Base-by-base conservation (phyloP, 2,113 vertebrate species). In the Cyprinus carpio region DNA sequence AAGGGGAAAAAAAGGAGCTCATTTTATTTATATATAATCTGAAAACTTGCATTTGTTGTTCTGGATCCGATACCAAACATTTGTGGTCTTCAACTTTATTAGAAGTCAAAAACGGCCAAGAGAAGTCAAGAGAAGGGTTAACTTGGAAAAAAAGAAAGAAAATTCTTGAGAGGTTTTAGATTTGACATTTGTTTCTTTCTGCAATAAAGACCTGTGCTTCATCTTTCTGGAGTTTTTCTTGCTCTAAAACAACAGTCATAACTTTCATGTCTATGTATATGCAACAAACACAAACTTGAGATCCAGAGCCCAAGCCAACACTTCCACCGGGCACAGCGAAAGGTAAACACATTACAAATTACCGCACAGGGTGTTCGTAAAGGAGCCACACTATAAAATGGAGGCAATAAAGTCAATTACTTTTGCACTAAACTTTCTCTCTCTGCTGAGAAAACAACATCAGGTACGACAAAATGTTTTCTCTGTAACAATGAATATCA, bases 401-500 rank as follows among this genome's bases (percentile, higher is more conserved):
- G 71, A 75, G 78, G 85, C 84, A 86, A 90, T 90, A 92, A 87
- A 88, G 85, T 85, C 80, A 40, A 87, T 79, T 88, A 75, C 83
- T 88, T 85, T 86, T 60, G 46, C 75, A 91, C 91, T 87, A 90
- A 93, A 93, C 81, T 64, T 77, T 90, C 88, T 87, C 89, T 91
- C 86, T 54, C 72, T 31, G 69, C 71, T 87, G 85, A 72, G 90
- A 86, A 94, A 94, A 93, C 92, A 93, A 88, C 94, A 94, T 86
- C 87, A 87, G 93, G 94, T 93, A 90, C 89, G 86, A 87, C 87
- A 87, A 92, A 93, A 90, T 90, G 87, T 91, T 89, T 92, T 90
- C 87, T 90, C 89, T 83, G 82, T 90, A 90, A 83, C 89, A 93
- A 92, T 90, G 89, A 92, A 90, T 93, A 92, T 93, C 89, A 90